Base-by-base conservation (phyloP, 2,797 vertebrate genomes). In the Sylvia borin region DNA sequence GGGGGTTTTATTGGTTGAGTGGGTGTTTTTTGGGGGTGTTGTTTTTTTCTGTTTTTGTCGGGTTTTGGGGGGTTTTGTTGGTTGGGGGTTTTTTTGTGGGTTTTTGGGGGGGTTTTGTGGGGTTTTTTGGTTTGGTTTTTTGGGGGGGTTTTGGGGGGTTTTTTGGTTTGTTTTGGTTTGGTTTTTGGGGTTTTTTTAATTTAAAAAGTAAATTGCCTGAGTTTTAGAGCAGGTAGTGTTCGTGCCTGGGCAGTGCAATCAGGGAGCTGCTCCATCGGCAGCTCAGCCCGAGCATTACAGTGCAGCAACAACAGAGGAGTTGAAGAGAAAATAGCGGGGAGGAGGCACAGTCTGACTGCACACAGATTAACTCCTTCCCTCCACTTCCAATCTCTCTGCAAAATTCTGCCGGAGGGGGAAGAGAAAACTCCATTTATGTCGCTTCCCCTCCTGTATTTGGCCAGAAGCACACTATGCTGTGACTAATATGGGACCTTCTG, bases 321-420 rank as follows among this genome's bases (percentile, higher is more conserved):
- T 3, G 9, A 45, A 22, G 51, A 71, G 72, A 71, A 90, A 88
- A 80, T 6, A 74, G 78, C 11, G 3, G 61, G 75, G 82, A 84
- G 91, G 85, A 88, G 70, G 58, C 82, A 76, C 1, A 7, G 32
- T 3, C 65, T 77, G 68, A 48, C 66, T 77, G 83, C 54, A 60
- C 47, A 64, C 71, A 64, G 20, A 64, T 88, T 85, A 93, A 91
- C 87, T 95, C 85, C 70, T 92, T 96, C 73, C 65, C 45, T 80
- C 32, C 76, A 16, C 25, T 61, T 54, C 72, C 50, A 47, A 61
- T 47, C 40, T 60, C 73, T 34, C 81, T 11, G 65, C 67, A 76
- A 71, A 88, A 42, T 31, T 60, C 70, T 47, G 66, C 42, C 47
- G 13, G 75, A 54, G 32, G 8, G 16, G 13, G 21, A 64, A 51